Conservation (phyloP, 1,140 invertebrate genomes). For the Eufriesea mexicana region DNA sequence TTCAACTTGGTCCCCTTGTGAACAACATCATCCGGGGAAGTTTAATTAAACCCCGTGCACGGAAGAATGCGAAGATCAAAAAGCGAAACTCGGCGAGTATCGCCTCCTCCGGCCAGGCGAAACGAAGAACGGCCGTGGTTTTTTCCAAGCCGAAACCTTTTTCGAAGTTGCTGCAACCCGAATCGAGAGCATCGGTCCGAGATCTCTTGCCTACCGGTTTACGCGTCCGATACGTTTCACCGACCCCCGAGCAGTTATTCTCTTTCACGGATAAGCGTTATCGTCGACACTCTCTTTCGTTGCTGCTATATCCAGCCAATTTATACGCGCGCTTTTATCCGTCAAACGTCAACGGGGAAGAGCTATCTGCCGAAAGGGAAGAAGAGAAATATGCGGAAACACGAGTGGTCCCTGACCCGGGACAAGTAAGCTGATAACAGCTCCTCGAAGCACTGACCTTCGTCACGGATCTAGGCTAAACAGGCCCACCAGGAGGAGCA, state of each 20-base stretch:
- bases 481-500: neutral
- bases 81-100: slow-evolving; percentile 13
- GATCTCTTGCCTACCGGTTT: neutral
- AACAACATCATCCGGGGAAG: slow-evolving; percentile 26
- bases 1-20: slow-evolving; percentile 34
- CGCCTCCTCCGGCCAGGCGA: slow-evolving; percentile 3
- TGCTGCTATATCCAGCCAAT: too few relatives aligned
- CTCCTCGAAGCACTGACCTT: neutral
- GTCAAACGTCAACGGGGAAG: too few relatives aligned
- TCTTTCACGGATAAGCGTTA: too few relatives aligned
- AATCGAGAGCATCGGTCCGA: neutral
- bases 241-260: neutral
- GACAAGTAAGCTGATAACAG: neutral
- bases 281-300: too few relatives aligned
- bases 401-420: neutral
- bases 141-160: neutral
- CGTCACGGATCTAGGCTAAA: neutral
- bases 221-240: neutral
- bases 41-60: slow-evolving; percentile 38
- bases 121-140: neutral
- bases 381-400: too few relatives aligned
- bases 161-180: neutral
- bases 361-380: neutral
- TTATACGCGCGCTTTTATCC: too few relatives aligned
- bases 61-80: slow-evolving; percentile 27